Percentiles rank a stretch among this genome's conserved stretches.
phyloP scores from a whole-genome alignment of 2,113 vertebrate genomes.

The Edolisoma coerulescens region DNA sequence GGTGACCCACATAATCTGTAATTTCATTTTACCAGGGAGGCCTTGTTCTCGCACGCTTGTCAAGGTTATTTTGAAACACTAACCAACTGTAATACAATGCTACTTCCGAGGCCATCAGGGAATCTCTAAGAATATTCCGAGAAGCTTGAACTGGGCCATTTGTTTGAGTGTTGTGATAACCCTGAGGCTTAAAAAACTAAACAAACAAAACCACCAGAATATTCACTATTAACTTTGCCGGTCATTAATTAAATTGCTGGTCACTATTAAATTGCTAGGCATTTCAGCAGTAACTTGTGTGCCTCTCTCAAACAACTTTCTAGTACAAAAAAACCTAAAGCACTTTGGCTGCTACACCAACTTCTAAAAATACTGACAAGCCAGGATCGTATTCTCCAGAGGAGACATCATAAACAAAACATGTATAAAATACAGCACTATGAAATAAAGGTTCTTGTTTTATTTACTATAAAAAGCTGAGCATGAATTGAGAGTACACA shows the following conservation, averaged over 20 bases:
- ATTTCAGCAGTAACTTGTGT: not conserved
- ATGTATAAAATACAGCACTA: not conserved
- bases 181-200: not conserved
- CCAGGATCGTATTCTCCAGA: not conserved
- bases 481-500: not conserved
- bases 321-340: not conserved
- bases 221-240: not conserved
- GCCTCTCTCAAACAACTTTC: not conserved
- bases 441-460: not conserved
- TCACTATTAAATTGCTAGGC: not conserved
- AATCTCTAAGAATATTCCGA: not conserved
- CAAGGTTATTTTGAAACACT: not conserved
- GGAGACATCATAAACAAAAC: not conserved
- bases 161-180: not conserved
- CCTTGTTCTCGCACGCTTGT: not conserved
- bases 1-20: not conserved
- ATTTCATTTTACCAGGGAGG: not conserved
- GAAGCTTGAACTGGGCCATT: not conserved
- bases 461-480: slow-evolving; percentile 2
- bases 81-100: not conserved
- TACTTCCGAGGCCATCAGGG: not conserved
- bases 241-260: not conserved
- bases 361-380: not conserved
- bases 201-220: not conserved
- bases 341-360: not conserved